Conservation (phyloP, 2,888 invertebrate genomes). For the Glaucopsyche alexis region DNA sequence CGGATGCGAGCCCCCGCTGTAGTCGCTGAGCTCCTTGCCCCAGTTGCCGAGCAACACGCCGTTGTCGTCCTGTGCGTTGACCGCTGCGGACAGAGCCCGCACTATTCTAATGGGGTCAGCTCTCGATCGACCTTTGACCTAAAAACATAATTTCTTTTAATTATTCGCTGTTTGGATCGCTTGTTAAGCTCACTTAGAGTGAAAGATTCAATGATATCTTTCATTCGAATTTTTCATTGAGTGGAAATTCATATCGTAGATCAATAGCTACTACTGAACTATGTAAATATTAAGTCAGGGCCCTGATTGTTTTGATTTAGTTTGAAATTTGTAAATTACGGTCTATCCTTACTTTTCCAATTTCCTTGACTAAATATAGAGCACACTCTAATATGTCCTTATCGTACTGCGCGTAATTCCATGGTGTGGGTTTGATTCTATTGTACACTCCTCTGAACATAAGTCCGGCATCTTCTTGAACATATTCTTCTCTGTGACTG, state of each 20-base stretch:
- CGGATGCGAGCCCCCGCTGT: slow-evolving; percentile 91
- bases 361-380: slow-evolving; percentile 84
- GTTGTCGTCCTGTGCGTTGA: slow-evolving; percentile 92
- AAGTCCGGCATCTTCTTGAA: slow-evolving; percentile 91
- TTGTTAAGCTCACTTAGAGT: neutral
- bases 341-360: slow-evolving; percentile 80
- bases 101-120: slow-evolving; percentile 88
- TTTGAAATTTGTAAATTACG: neutral
- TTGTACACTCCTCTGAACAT: slow-evolving; percentile 95
- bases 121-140: slow-evolving; percentile 81
- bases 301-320: neutral
- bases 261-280: neutral
- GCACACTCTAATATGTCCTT: slow-evolving; percentile 89
- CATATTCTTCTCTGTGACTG: slow-evolving; percentile 89
- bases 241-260: too few species aligned
- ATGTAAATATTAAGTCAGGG: neutral
- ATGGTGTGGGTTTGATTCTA: slow-evolving; percentile 89
- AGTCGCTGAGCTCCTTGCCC: slow-evolving; percentile 90
- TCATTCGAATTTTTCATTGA: neutral
- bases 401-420: slow-evolving; percentile 96
- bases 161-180: neutral
- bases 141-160: slow-evolving; percentile 30
- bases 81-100: slow-evolving; percentile 91
- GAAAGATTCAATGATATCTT: neutral
- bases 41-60: slow-evolving; percentile 94